Evolutionary conservation across 2,888 invertebrate genomes (phyloP).

Genomic region (Morpho achilles): DNA sequence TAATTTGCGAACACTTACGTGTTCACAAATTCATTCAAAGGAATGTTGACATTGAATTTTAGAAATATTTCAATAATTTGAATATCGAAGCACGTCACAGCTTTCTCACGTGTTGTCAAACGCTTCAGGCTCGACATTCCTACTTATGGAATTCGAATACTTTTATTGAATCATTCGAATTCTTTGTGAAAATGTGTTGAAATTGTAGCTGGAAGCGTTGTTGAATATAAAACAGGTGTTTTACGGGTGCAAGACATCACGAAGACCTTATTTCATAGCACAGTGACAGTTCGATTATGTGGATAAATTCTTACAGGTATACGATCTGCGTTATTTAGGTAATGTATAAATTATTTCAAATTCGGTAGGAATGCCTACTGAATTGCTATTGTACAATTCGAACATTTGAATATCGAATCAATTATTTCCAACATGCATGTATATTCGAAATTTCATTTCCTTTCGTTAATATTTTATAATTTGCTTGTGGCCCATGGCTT

Average conservation of each 20-base stretch:
- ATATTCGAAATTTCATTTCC: background rate
- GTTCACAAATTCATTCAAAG: no score
- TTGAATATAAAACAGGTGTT: conserved; percentile 6
- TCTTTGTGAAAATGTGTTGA: conserved; percentile 13
- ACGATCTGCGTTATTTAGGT: conserved; percentile 1
- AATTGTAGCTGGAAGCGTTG: conserved; percentile 19
- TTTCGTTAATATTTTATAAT: no score
- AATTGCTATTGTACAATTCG: conserved; percentile 10
- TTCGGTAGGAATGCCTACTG: conserved; percentile 25
- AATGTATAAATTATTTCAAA: conserved; percentile 21
- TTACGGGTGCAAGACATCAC: conserved; percentile 14
- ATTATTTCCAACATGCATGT: no score
- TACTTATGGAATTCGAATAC: conserved; percentile 22
- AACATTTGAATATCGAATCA: no score
- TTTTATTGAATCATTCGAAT: conserved; percentile 17
- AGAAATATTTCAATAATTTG: conserved; percentile 32
- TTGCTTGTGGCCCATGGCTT: no score
- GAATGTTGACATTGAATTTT: conserved; percentile 6
- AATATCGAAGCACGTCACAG: conserved; percentile 49
- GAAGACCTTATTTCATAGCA: conserved; percentile 5
- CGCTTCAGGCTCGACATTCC: conserved; percentile 34
- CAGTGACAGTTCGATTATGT: conserved; percentile 3
- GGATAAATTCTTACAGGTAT: background rate
- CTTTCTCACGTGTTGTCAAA: conserved; percentile 54
- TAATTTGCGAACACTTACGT: conserved; percentile 3